Evolutionary conservation across 2,113 vertebrate species (phyloP).

Genomic region (Corvus hawaiiensis): DNA sequence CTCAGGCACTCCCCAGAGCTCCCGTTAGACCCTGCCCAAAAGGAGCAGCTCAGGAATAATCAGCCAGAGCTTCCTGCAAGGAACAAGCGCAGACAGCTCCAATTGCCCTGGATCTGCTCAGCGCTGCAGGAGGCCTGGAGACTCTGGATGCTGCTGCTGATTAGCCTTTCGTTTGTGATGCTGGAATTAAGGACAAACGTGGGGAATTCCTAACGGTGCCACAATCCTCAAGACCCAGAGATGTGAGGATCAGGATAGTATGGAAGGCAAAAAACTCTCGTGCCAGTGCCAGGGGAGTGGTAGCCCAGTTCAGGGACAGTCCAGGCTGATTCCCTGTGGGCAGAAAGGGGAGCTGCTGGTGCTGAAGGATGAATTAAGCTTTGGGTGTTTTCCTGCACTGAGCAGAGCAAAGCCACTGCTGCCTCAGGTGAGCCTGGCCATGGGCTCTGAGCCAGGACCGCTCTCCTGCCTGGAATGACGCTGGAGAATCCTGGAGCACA

Average conservation of each 20-base stretch:
- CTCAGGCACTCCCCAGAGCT: rapidly evolving
- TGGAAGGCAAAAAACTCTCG: neutral
- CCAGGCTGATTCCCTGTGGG: neutral
- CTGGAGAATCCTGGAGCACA: neutral
- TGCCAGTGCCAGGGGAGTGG: neutral
- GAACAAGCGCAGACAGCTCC: neutral
- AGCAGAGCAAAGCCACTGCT: neutral
- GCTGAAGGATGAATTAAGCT: neutral
- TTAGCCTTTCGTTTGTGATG: neutral
- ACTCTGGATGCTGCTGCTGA: neutral
- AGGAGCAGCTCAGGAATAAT: neutral
- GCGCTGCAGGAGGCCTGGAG: neutral
- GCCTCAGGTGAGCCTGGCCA: too few species aligned
- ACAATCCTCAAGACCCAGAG: neutral
- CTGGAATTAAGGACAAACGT: neutral
- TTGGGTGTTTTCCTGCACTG: neutral
- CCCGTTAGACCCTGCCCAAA: neutral
- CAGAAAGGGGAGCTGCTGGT: neutral
- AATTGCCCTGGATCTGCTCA: neutral
- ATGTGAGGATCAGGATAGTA: neutral
- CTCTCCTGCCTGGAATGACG: neutral
- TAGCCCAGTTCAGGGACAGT: neutral
- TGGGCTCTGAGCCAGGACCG: neutral
- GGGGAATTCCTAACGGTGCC: neutral
- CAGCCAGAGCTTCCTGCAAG: neutral